Evolutionary conservation across 2,888 invertebrate genomes (phyloP).

Genomic region (Aspidiotus destructor): DNA sequence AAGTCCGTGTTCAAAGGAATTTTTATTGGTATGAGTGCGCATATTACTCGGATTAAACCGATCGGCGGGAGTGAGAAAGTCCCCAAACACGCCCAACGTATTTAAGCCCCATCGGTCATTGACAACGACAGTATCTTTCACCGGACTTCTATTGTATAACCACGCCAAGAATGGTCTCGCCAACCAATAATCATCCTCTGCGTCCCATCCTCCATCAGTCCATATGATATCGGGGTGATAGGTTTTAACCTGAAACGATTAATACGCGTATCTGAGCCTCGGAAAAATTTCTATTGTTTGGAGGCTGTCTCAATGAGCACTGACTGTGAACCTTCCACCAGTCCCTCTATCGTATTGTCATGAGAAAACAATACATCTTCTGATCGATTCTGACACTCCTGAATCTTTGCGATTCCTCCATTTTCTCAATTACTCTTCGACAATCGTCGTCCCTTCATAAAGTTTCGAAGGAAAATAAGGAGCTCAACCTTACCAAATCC

Average conservation of each 20-base stretch:
- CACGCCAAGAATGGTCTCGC: conserved; percentile 77
- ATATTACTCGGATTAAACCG: conserved; percentile 55
- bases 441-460: too few relatives aligned
- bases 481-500: conserved; percentile 51
- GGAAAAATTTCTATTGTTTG: too few relatives aligned
- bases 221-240: conserved; percentile 66
- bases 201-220: conserved; percentile 95
- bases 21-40: too few relatives aligned
- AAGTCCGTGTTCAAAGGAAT: too few relatives aligned
- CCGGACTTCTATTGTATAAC: conserved; percentile 88
- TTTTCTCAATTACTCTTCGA: too few relatives aligned
- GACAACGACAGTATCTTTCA: conserved; percentile 75
- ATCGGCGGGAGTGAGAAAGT: conserved; percentile 75
- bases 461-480: too few relatives aligned
- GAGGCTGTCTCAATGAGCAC: too few relatives aligned
- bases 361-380: too few relatives aligned
- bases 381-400: too few relatives aligned
- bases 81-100: conserved; percentile 75
- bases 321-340: too few relatives aligned
- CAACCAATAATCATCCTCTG: conserved; percentile 70
- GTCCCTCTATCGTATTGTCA: too few relatives aligned
- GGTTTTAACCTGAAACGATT: conserved; percentile 39
- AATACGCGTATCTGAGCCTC: background rate
- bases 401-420: too few relatives aligned
- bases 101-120: conserved; percentile 90